Evolutionary conservation across 2,113 vertebrate species (phyloP), one percentile per base, ranked within the genome.

Genomic region (Menidia beryllina): DNA sequence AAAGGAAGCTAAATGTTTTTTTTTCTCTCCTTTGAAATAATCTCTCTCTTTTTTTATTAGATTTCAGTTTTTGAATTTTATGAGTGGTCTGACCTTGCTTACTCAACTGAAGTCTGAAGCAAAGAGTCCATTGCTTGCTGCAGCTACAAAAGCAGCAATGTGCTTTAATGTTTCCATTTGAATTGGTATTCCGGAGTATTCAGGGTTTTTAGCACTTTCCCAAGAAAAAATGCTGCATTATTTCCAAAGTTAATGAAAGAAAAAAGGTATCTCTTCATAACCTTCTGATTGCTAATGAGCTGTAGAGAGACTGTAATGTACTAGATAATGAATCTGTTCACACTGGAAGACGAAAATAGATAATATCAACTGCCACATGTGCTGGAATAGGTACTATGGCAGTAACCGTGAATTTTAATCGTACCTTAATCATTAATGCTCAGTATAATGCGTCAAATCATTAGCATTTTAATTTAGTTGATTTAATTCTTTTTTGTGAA

Each of bases 281-380:
- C 71, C 80, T 86, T 72, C 85, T 78, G 82, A 84, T 77, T 87
- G 69, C 80, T 88, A 86, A 90, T 89, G 75, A 86, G 78, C 50
- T 75, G 83, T 85, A 74, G 49, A 87, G 75, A 75, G 64, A 55
- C 47, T 58, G 69, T 77, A 70, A 63, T 72, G 62, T 74, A 62
- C 54, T 23, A 81, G 55, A 81, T 80, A 75, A 89, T 83, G 75
- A 85, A 70, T 58, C 43, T 36, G 48, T 74, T 87, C 72, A 68
- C 47, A 59, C 58, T 75, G 51, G 17, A 56, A 60, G 50, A 57
- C 50, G 61, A 50, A 15, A 81, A 80, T 59, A 78, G 58, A 81
- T 79, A 43, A 84, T 76, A 75, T 72, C 70, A 61, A 65, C 49
- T 13, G 59, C 74, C 57, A 67, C 61, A n/a, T 34, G 50, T 63